Evolutionary conservation across 2,797 vertebrate species (phyloP), one percentile per base, ranked within the genome.

Genomic region (Euthynnus affinis): DNA sequence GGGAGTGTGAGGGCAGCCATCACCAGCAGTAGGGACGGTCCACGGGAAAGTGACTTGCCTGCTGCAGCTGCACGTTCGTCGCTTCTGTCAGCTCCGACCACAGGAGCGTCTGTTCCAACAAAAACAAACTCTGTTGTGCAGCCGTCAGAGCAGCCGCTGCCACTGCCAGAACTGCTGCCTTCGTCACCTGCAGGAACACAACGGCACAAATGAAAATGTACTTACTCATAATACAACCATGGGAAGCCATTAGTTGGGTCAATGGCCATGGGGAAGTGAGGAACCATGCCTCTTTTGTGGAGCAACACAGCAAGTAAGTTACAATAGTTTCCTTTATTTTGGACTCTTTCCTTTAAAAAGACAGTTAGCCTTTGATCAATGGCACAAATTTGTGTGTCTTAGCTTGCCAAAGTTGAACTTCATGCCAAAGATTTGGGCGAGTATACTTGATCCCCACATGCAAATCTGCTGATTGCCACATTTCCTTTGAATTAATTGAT

Each of bases 71-170:
- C 95, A 1, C 93, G 96, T 65, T 96, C 96, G 55, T 97, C 96
- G 60, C 97, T 97, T 75, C 96, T 94, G 94, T 97, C 96, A 0
- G 96, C 96, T 78, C 90, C 90, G 0, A 96, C 95, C 0, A 95
- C 95, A 0, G 97, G 97, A 5, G 96, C 96, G 83, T 99, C 97
- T 0, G 97, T 97, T 83, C 94, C 96, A 59, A 96, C 66, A 17
- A 97, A 96, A 71, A 97, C 96, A 3, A 96, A 96, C 87, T 99
- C 97, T 0, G 98, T 98, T 13, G 97, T 97, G 90, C 97, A 99
- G 86, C 97, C 96, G 0, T 98, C 97, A 0, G 96, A 94, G 89
- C 98, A 99, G 65, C 98, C 97, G 0, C 98, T 99, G 55, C 98
- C 98, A 0, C 98, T 99, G 81, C 97, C 98, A 0, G 98, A 99